A percentile compares a stretch with the other conserved stretches of the same genome.
Conservation (phyloP, 2,113 vertebrate species). For the Corythornis madagascariensis region DNA sequence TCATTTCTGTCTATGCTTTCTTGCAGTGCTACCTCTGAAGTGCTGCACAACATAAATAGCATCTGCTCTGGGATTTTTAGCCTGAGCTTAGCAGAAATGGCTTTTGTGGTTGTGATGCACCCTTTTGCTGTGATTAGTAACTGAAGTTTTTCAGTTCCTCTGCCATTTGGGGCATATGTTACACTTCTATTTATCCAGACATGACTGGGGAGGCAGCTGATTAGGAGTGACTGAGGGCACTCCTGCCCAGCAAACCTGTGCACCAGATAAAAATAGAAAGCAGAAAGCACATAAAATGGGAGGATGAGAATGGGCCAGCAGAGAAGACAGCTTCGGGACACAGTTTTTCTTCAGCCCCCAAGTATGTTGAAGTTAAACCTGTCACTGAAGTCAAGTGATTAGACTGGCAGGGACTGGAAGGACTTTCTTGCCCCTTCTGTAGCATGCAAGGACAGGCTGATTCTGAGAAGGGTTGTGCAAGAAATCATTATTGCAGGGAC, state of each 20-base stretch:
- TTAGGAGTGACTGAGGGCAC: not conserved
- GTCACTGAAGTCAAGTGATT: not conserved
- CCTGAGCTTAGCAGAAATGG: constrained; percentile 57
- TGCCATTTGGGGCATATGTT: constrained; percentile 23
- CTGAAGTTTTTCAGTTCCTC: constrained; percentile 23
- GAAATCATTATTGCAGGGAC: not conserved
- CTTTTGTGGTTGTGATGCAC: constrained; percentile 10
- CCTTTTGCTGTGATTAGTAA: constrained; percentile 25
- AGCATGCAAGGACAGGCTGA: not conserved
- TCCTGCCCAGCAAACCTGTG: constrained; percentile 26
- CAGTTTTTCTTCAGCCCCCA: not conserved
- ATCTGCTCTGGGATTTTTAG: constrained; percentile 56
- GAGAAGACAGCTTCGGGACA: not conserved
- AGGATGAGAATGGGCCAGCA: not conserved
- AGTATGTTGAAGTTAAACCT: not conserved
- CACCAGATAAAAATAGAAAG: constrained; percentile 5
- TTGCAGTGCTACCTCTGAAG: constrained; percentile 46
- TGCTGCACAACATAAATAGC: constrained; percentile 49
- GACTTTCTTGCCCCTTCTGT: not conserved
- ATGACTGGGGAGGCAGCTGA: not conserved
- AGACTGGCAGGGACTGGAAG: not conserved
- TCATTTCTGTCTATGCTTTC: constrained; percentile 50
- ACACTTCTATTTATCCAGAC: constrained; percentile 24
- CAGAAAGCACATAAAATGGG: not conserved
- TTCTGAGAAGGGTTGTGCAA: not conserved